phyloP scores from a whole-genome alignment of 2,113 vertebrate genomes.

The Saguinus imperator region DNA sequence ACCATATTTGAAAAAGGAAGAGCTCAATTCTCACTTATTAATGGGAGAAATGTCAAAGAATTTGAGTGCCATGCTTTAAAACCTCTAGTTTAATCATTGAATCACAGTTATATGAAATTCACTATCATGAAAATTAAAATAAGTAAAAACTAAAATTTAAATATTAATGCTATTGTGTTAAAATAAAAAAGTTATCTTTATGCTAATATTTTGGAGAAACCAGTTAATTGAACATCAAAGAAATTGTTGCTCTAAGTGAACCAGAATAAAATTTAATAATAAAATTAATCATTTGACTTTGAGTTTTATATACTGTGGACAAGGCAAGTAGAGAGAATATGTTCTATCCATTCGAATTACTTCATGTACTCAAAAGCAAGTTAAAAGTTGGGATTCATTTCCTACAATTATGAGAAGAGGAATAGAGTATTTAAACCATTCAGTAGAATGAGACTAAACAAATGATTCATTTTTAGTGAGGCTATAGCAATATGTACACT shows the following conservation, averaged over 20 bases:
- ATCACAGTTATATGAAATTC: neutral
- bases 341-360: neutral
- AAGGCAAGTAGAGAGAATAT: neutral
- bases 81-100: neutral
- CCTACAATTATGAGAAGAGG: slow-evolving; percentile 48
- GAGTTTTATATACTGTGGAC: neutral
- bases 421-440: slow-evolving; percentile 54
- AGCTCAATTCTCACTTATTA: neutral
- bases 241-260: slow-evolving; percentile 18
- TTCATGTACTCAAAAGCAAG: neutral
- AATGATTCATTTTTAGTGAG: slow-evolving; percentile 59
- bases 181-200: neutral
- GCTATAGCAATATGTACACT: slow-evolving; percentile 28
- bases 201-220: neutral
- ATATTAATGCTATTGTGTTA: neutral
- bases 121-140: slow-evolving; percentile 10
- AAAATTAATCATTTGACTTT: slow-evolving; percentile 5
- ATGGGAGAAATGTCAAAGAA: neutral
- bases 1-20: neutral
- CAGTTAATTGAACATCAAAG: neutral
- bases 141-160: slow-evolving; percentile 34
- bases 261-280: neutral
- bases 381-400: slow-evolving; percentile 52
- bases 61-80: neutral
- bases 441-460: slow-evolving; percentile 64